Conservation (phyloP, 2,113 vertebrate species). For the Sylvia atricapilla region DNA sequence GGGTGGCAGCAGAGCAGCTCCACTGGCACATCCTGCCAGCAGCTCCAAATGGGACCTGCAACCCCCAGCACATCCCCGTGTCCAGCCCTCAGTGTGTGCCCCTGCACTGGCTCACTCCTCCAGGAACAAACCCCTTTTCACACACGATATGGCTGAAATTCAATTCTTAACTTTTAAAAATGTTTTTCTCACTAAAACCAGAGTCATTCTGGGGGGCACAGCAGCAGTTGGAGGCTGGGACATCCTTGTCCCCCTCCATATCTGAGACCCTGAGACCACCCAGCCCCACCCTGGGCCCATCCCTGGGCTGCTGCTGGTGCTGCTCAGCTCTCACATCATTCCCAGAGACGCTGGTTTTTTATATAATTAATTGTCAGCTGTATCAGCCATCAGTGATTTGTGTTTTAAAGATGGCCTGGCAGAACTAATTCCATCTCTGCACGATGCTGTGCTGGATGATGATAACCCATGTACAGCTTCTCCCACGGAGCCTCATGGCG, state of each 20-base stretch:
- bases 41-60: fast-evolving
- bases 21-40: background rate
- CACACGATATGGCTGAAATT: background rate
- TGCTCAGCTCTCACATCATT: background rate
- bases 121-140: background rate
- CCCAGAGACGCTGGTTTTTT: background rate
- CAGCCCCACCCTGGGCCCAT: background rate
- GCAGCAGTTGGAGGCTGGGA: background rate
- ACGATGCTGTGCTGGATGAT: background rate
- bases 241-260: fast-evolving
- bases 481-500: background rate
- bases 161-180: fast-evolving
- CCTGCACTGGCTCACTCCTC: background rate
- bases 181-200: background rate
- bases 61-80: fast-evolving
- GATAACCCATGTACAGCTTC: conserved; percentile 15
- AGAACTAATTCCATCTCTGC: conserved; percentile 28
- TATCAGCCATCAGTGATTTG: conserved; percentile 18
- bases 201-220: fast-evolving
- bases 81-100: background rate
- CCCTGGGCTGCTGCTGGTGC: background rate
- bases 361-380: background rate
- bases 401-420: conserved; percentile 17
- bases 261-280: background rate
- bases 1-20: background rate